Percentiles rank a stretch among this genome's conserved stretches.
Evolutionary conservation across 2,113 vertebrate genomes (phyloP).

Genomic region (Bucco capensis): DNA sequence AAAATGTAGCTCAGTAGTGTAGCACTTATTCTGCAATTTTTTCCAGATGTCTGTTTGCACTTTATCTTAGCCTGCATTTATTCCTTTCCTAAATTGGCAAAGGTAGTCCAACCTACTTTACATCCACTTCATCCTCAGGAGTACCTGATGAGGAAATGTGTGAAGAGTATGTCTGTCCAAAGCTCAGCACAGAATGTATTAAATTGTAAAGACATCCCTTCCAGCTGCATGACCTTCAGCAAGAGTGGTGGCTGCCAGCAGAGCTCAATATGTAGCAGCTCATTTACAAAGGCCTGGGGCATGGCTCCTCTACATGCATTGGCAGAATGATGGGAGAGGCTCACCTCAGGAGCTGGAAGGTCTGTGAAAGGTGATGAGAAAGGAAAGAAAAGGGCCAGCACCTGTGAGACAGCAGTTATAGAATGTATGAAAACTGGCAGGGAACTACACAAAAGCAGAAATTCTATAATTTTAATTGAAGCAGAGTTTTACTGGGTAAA

Average conservation of each 20-base stretch:
- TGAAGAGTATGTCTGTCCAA: background rate
- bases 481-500: background rate
- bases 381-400: background rate
- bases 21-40: background rate
- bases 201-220: background rate
- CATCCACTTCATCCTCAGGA: background rate
- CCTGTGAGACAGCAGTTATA: background rate
- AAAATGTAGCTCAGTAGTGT: background rate
- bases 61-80: background rate
- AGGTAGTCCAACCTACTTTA: background rate
- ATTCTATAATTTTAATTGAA: background rate
- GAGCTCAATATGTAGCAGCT: background rate
- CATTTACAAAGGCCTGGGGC: background rate
- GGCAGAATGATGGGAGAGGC: background rate
- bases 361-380: background rate
- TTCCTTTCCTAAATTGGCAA: background rate
- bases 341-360: background rate
- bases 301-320: fast-evolving
- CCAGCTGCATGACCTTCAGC: background rate
- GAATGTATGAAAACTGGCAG: background rate
- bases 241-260: background rate
- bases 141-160: background rate
- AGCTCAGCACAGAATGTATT: background rate
- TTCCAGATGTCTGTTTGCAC: background rate
- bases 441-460: background rate